phyloP scores from a whole-genome alignment of 35 echinoderm and acorn worm genomes.

The Heliocidaris tuberculata region DNA sequence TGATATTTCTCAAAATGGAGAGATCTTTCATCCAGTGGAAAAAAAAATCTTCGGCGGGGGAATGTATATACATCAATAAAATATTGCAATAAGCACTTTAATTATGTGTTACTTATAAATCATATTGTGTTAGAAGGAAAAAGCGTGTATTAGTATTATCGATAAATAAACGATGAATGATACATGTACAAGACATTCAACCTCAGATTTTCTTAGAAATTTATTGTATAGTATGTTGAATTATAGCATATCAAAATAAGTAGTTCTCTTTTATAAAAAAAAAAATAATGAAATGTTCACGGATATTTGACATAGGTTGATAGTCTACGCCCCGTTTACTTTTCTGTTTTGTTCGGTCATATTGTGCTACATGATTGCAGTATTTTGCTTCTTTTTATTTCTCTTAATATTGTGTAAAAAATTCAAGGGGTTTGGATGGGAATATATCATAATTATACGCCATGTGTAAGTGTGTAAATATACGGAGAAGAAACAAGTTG shows the following conservation, averaged over 20 bases:
- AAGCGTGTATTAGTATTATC: background rate
- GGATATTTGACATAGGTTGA: background rate
- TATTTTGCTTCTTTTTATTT: background rate
- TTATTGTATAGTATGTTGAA: background rate
- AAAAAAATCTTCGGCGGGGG: background rate
- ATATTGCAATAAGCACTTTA: conserved; percentile 5
- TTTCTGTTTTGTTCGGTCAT: background rate
- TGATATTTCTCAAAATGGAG: background rate
- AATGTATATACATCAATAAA: background rate
- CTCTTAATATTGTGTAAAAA: background rate
- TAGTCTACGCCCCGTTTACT: background rate
- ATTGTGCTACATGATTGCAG: background rate
- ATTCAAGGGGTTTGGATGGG: background rate
- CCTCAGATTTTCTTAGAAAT: background rate
- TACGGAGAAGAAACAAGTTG: background rate
- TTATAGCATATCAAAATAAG: background rate
- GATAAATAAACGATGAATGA: background rate
- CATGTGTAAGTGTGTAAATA: background rate
- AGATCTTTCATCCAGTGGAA: background rate
- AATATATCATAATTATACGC: background rate
- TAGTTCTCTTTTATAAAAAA: background rate
- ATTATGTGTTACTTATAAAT: background rate
- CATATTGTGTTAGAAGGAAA: background rate
- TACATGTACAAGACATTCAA: background rate
- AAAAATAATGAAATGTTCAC: background rate